These are phyloP conservation scores for Prionailurus bengalensis DNA, from an alignment of 2,113 vertebrate genomes.

Conservation along the genomic window DNA sequence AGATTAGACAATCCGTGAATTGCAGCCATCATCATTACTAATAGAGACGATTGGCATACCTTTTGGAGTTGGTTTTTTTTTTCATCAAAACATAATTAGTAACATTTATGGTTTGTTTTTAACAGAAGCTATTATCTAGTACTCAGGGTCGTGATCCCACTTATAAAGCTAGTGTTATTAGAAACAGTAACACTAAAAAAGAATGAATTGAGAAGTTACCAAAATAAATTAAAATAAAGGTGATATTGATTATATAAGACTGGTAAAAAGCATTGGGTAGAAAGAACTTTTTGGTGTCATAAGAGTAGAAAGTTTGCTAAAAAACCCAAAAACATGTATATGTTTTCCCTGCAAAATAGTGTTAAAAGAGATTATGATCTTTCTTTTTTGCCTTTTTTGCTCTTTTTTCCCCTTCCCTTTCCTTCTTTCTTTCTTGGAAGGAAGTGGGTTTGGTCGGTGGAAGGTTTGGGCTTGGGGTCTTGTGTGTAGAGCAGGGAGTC, in stretches of 20 bases:
- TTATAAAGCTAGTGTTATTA: not conserved
- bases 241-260: not conserved
- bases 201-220: not conserved
- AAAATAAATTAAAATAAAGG: not conserved
- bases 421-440: not conserved
- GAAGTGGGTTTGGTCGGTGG: not conserved
- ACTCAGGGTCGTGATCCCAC: not conserved
- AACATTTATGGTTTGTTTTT: slow-evolving; percentile 13
- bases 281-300: not conserved
- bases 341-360: not conserved
- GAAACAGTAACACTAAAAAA: not conserved
- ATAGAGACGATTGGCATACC: not conserved
- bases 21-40: not conserved
- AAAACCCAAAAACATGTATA: not conserved
- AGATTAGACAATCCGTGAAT: not conserved
- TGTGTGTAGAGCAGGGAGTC: not conserved
- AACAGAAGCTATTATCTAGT: not conserved
- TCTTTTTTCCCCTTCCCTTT: no score
- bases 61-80: slow-evolving; percentile 12
- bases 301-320: not conserved
- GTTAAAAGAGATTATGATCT: not conserved
- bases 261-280: not conserved
- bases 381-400: not conserved
- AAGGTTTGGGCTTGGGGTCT: not conserved
- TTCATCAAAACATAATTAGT: not conserved